Base-by-base conservation (phyloP, 2,113 vertebrate genomes). In the Spermophilus dauricus region DNA sequence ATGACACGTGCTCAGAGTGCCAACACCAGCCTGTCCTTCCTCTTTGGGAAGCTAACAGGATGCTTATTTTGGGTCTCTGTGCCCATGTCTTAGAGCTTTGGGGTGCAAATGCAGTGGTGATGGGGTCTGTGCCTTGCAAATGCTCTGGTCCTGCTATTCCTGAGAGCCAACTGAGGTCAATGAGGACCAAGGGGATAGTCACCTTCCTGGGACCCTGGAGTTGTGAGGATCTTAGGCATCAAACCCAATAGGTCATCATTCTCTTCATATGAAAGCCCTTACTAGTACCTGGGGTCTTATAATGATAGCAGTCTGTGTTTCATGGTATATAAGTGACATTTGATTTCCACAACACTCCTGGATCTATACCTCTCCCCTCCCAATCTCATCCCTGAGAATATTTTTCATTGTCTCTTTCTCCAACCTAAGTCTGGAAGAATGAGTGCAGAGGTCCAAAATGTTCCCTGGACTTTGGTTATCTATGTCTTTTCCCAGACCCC, bases 331-430 rank as follows among this genome's bases (percentile, higher is more conserved):
- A 45, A 34, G 32, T 30, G 85, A 67, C 28, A 5, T 32, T 37
- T 69, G 72, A 39, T 72, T 87, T 93, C n/a, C 89, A 34, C 63
- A 28, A 51, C 48, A 37, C 28, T 28, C 1, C 14, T 67, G 77
- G 67, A 30, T 42, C 7, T 8, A 1, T 1, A 4, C 34, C 18
- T 3, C 3, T 12, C 18, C 20, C 1, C 4, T 18, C 10, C 48
- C 30, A 2, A 2, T 51, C 58, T 42, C 7, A 3, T 9, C 1
- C 51, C 39, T 42, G 67, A 67, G 58, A 70, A 14, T 22, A 32
- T 48, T 34, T 45, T 82, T 84, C 48, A 63, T 3, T 10, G 2
- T 86, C 45, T 76, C 37, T 65, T 82, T 89, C 14, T 5, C 42
- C 17, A 80, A 13, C 8, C 1, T 3, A 51, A 87, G n/a, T 28